These are phyloP conservation scores for Grantiella picta DNA, from an alignment of 2,113 vertebrate genomes.

Conservation along the genomic window DNA sequence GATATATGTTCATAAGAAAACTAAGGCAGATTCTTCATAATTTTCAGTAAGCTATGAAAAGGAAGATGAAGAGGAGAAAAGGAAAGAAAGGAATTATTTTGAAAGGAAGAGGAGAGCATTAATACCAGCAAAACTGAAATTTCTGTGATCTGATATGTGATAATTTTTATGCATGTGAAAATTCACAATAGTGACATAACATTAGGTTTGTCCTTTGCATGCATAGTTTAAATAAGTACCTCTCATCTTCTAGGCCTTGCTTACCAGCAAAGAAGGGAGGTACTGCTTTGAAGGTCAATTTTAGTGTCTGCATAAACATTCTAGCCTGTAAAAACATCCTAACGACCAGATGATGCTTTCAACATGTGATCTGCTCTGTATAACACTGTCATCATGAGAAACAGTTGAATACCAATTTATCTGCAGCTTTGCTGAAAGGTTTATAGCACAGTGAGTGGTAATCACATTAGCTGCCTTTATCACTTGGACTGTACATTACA, in stretches of 20 bases:
- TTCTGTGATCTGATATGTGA: not conserved
- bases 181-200: not conserved
- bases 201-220: not conserved
- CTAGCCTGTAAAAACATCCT: not conserved
- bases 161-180: not conserved
- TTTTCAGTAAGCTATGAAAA: not conserved
- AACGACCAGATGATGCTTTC: not conserved
- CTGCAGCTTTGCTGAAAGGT: constrained; percentile 44
- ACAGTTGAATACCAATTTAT: constrained; percentile 1
- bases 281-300: not conserved
- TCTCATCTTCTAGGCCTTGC: not conserved
- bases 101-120: not conserved
- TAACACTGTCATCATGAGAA: constrained; percentile 38
- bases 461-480: constrained; percentile 62
- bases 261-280: not conserved
- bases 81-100: not conserved
- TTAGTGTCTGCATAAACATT: not conserved
- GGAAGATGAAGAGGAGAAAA: not conserved
- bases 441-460: constrained; percentile 59
- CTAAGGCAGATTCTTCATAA: not conserved
- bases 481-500: constrained; percentile 56
- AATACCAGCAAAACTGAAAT: not conserved
- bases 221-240: not conserved
- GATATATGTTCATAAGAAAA: not conserved
- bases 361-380: not conserved